Base-by-base conservation (phyloP, 92 coral and sea anemone genomes). In the Meandrina meandrites region DNA sequence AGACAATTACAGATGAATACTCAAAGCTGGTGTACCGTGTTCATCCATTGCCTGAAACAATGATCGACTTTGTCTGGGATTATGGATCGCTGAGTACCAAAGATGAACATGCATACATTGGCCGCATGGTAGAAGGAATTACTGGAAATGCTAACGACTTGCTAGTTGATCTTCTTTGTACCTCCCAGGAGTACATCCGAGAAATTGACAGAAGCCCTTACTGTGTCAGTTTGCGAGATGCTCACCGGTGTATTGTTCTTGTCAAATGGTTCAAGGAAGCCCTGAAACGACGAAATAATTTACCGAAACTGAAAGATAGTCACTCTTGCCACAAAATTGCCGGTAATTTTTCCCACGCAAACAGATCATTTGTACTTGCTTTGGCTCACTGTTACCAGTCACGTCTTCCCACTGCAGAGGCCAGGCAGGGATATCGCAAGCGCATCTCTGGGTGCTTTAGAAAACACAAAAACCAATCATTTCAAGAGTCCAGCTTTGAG, bases 51-150 rank as follows among this genome's bases (percentile, higher is more conserved):
- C 99, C 99, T 16, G 99, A 97, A 77, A 96, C 99, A 77, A 97
- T 97, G 99, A 95, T 97, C 28, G 99, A 97, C 87, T 97, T 95
- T 82, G 99, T 97, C 17, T 97, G 99, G 99, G 99, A 97, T 69
- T 97, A 95, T 87, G 99, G 99, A 7, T 95, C 98, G 47, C 91
- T 97, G 19, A 72, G 91, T 58, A 69, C 70, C 8, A 67, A 76
- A 7, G 99, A 97, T 68, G 99, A 97, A 69, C 85, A 82, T 36
- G 96, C 94, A 12, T 97, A 97, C 89, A 95, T 97, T 58, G 86
- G 90, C 51, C 93, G 99, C 32, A 97, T 97, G 99, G 96, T 97
- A 24, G 93, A 94, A 75, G 89, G 88, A 30, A 82, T 90, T 57
- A 86, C 82, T n/a, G 88, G 88, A 47, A 80, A 78, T 0, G n/a